Percentiles rank a stretch among this genome's conserved stretches.
phyloP scores from a whole-genome alignment of 2,888 invertebrate species.

The Odontothrips loti region DNA sequence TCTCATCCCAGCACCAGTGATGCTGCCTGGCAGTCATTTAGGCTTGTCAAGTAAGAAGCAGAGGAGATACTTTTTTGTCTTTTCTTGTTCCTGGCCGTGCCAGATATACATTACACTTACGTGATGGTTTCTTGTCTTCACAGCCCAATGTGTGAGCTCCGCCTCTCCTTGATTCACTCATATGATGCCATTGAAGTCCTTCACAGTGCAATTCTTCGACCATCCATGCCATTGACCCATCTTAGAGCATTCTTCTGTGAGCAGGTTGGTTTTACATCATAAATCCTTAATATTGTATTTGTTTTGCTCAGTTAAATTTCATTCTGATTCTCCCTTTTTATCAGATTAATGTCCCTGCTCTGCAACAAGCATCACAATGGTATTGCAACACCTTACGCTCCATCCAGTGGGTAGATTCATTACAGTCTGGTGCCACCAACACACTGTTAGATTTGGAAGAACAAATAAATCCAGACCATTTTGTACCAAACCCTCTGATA shows the following conservation, averaged over 20 bases:
- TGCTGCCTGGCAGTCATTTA: conserved; percentile 53
- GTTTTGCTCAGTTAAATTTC: background rate
- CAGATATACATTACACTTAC: background rate
- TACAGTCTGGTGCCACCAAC: conserved; percentile 28
- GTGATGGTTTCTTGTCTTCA: conserved; percentile 27
- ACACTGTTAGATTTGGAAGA: conserved; percentile 30
- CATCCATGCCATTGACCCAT: conserved; percentile 67
- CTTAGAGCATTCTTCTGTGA: conserved; percentile 71
- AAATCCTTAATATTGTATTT: conserved; percentile 18
- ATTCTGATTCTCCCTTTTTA: conserved; percentile 30
- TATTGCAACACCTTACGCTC: conserved; percentile 54
- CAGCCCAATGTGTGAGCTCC: conserved; percentile 40
- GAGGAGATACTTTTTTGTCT: conserved; percentile 37
- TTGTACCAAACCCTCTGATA: conserved; percentile 53
- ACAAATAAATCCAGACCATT: conserved; percentile 31
- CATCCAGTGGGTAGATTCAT: conserved; percentile 59
- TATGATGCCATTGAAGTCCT: conserved; percentile 61
- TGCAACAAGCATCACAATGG: conserved; percentile 48
- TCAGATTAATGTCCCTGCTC: conserved; percentile 54
- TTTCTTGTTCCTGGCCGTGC: conserved; percentile 35
- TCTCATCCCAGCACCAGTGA: conserved; percentile 61
- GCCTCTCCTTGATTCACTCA: conserved; percentile 55
- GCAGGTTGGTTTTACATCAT: conserved; percentile 48
- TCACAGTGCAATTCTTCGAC: conserved; percentile 59
- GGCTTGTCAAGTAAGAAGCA: conserved; percentile 36